Base-by-base conservation (phyloP, 2,888 invertebrate genomes). In the Amphipoea oculea region DNA sequence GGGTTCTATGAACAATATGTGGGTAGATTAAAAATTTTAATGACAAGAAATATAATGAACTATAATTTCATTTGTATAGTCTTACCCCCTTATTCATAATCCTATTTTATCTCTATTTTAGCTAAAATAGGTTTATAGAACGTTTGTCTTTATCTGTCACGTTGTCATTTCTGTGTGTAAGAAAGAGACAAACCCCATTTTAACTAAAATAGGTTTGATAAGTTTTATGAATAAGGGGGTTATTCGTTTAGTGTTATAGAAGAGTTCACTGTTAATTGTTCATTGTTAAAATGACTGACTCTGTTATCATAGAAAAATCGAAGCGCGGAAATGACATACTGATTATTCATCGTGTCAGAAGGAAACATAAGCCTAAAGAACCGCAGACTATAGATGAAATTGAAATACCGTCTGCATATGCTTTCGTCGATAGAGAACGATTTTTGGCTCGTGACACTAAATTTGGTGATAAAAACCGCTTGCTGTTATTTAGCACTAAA, bases 391-490 rank as follows among this genome's bases (percentile, higher is more conserved):
- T 67, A 66, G 42, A 67, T 68, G 69, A 78, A 69, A 78, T 78
- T 63, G 42, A 78, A 62, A 57, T 72, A 72, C 77, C 72, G n/a
- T 54, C 71, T 66, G 72, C 17, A 77, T 77, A 77, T 72, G 57
- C 67, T 77, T 73, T 65, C 73, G 66, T 77, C 66, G 77, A 77
- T 67, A 74, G 74, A 51, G 70, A 73, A 73, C 67, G 51, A 68
- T 78, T 78, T 73, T 73, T 78, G 67, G 78, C 78, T 73, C 72
- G 67, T 63, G 73, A 78, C 42, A 68, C 67, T 63, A 73, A 72
- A 73, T 73, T 42, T 29, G 62, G 73, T 68, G 68, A 48, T 68
- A 48, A 51, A 68, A 68, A 68, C 29, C 29, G 48, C 20, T 29
- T 48, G 29, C 48, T 68, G 29, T 48, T 51, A 68, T 68, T 29